Evolutionary conservation across 2,113 vertebrate genomes (phyloP), one percentile per base, ranked within the genome.

Genomic region (Gorsachius goisagi): DNA sequence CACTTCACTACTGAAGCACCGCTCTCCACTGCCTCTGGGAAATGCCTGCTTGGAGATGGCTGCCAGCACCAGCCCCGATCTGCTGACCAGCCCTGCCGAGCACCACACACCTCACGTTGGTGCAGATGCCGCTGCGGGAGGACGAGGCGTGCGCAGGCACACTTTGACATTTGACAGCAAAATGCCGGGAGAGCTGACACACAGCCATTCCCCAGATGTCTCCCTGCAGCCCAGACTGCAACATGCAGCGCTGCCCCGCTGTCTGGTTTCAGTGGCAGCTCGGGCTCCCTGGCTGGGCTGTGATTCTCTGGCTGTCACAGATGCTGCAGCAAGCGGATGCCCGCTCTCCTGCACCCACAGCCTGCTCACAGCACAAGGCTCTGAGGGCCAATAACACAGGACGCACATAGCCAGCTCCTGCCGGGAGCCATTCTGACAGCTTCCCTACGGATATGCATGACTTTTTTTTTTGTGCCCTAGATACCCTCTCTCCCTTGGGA

Each of bases 51-150:
- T 56, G 76, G 41, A 80, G 56, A 22, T 2, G 4, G 50, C 45
- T 79, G 39, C 56, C 39, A 83, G 89, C 87, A 90, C 37, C 72
- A 80, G 62, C 59, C 73, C n/a, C 3, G 3, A 58, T 44, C 56
- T 75, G 73, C 77, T 58, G 58, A 23, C 75, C 79, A 72, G 28
- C 37, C 50, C 47, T 4, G 35, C 55, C 15, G 26, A 93, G 75
- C 66, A 50, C 27, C 50, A 28, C 50, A 14, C n/a, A 11, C 27
- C 18, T 52, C 68, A 21, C 2, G 0, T 20, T 32, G 45, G 41
- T 21, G 44, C 85, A 85, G 89, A n/a, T n/a, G 81, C 85, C 62
- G 85, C 82, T 88, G 93, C 66, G 82, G 93, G 85, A 96, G 71
- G 85, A 73, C n/a, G 16, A 47, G 67, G 45, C 60, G 83, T 47